Base-by-base conservation (phyloP, 2,113 vertebrate genomes). In the Manacus vitellinus region DNA sequence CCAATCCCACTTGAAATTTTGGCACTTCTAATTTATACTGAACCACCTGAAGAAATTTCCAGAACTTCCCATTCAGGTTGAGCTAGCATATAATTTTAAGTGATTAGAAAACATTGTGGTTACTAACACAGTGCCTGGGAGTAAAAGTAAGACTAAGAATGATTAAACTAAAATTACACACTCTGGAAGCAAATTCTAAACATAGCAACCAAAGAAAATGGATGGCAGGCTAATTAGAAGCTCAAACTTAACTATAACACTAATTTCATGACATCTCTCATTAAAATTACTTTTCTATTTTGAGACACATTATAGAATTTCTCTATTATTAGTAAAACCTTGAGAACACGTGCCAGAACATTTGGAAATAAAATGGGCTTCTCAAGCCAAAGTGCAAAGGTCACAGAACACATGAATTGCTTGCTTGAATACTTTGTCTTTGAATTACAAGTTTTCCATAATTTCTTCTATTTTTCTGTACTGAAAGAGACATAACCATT, bases 161-260 rank as follows among this genome's bases (percentile, higher is more conserved):
- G 6, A 94, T 83, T 88, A 74, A 89, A 95, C 83, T 85, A 83
- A 89, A 96, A 94, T 49, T 88, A 70, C 46, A 61, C 7, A 70
- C 25, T 85, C 82, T 77, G 55, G 28, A 97, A 96, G 86, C 44
- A 85, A 74, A 86, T 68, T 93, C 84, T 94, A 97, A 97, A 97
- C 67, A 81, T 46, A 92, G 58, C 90, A 89, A 91, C 85, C 67
- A 94, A 90, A 76, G n/a, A 52, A 78, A 67, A 95, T 68, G 54
- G 68, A 65, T 65, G 58, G 43, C 14, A 71, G 47, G 24, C 30
- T 95, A 97, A 96, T 96, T 92, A 96, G 70, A 97, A 97, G 56
- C 76, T 97, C 88, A 82, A 88, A 89, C 65, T 62, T 94, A 89
- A 96, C 80, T 87, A 75, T 39, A 92, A 91, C 46, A 87, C 70